phyloP scores from a whole-genome alignment of 2,888 invertebrate species.

The Limnephilus lunatus region DNA sequence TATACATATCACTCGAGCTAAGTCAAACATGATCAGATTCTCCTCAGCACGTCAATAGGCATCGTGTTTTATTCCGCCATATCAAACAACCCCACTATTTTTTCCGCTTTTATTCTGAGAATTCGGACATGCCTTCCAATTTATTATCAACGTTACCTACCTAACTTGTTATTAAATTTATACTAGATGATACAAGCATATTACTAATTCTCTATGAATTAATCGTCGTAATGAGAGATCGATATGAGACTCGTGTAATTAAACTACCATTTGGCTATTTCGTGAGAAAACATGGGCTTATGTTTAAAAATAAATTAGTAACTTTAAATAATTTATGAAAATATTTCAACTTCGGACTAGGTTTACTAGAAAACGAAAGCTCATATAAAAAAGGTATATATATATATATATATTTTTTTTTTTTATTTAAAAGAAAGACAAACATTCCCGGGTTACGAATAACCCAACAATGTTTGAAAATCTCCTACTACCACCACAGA shows the following conservation, averaged over 20 bases:
- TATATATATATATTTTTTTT: too few relatives aligned
- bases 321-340: background rate
- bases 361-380: too few relatives aligned
- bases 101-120: background rate
- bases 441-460: too few relatives aligned
- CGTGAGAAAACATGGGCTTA: background rate
- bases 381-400: too few relatives aligned
- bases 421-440: too few relatives aligned
- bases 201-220: background rate
- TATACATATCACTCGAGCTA: background rate
- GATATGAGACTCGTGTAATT: background rate
- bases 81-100: background rate
- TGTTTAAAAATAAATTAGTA: background rate
- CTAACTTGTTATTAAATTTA: background rate
- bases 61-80: background rate
- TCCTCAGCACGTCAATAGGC: background rate
- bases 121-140: background rate
- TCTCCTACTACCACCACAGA: too few relatives aligned
- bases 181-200: background rate
- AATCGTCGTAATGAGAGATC: background rate
- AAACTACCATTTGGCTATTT: background rate
- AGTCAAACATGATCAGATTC: background rate
- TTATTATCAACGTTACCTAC: background rate
- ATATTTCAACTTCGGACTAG: too few relatives aligned
- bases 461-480: too few relatives aligned